Evolutionary conservation across 2,888 invertebrate genomes (phyloP).

Genomic region (Drosophila diplacantha): DNA sequence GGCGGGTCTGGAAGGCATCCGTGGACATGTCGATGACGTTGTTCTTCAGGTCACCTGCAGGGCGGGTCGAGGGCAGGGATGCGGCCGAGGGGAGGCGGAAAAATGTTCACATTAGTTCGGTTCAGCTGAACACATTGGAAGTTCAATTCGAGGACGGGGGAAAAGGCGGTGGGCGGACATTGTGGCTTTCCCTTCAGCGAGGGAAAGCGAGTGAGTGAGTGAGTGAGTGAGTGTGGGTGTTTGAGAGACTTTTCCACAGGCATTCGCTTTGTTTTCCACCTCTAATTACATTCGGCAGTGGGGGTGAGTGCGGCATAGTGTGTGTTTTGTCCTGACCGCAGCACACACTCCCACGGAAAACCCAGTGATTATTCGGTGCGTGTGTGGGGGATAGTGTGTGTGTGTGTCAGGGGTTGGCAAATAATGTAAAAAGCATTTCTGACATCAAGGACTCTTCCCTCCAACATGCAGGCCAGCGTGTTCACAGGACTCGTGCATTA

Average conservation of each 20-base stretch:
- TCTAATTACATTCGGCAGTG: constrained; percentile 52
- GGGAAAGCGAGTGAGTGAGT: neutral
- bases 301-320: constrained; percentile 23
- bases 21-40: constrained; percentile 76
- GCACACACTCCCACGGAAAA: constrained; percentile 27
- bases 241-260: constrained; percentile 36
- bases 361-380: constrained; percentile 29
- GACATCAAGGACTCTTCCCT: constrained; percentile 43
- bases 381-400: neutral
- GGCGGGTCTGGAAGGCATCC: constrained; percentile 84
- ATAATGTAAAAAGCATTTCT: constrained; percentile 43
- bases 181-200: constrained; percentile 24
- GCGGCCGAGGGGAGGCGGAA: neutral
- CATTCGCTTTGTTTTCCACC: constrained; percentile 38
- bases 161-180: constrained; percentile 16
- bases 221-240: constrained; percentile 15
- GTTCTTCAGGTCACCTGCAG: constrained; percentile 74
- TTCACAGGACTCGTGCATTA: constrained; percentile 22
- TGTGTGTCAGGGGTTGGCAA: constrained; percentile 37
- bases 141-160: constrained; percentile 20
- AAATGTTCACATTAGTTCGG: constrained; percentile 38
- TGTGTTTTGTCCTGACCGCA: constrained; percentile 39
- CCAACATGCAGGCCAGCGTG: constrained; percentile 14
- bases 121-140: constrained; percentile 27
- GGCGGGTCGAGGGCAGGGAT: neutral